Base-by-base conservation (phyloP, 2,888 invertebrate species). In the Hipparchia semele region DNA sequence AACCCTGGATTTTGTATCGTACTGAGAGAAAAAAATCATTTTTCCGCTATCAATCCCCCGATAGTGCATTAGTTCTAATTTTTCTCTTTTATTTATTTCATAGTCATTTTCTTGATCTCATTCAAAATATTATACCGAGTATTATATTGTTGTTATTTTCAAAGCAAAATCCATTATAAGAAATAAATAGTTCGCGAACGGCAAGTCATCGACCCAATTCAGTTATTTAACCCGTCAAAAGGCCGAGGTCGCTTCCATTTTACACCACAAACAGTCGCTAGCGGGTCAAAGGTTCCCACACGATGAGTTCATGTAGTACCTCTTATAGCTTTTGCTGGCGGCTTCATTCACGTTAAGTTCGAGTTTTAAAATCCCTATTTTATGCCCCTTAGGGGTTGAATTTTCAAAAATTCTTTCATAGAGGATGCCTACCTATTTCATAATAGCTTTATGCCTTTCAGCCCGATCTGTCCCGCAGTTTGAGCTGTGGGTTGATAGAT, bases 201-300 rank as follows among this genome's bases (percentile, higher is more conserved):
- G 73, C 73, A 69, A 74, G 69, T 74, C 74, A 72, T 39, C 66
- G 68, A 74, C 64, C 65, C 68, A 65, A 68, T 66, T 71, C n/a
- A 6, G 59, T 59, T 60, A n/a, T 49, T 23, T 54, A 60, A 60
- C 39, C 58, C 58, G 7, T 7, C 56, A 23, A 13, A 13, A 58
- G 13, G 23, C 23, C 3, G 13, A 39, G 39, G 39, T 39, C 6
- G 7, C 23, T 2, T 7, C 3, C 58, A 23, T 13, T 58, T 58
- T 58, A 58, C 7, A 58, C 23, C 8, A 58, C 7, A 56, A 56
- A 13, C 23, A 13, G 8, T 56, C 13, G 2, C 56, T 8, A 58
- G 3, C 13, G 58, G 7, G 58, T 58, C 3, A 58, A 58, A 13
- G 8, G 8, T 9, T 13, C 23, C 23, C 13, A 56, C 7, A 56